These are phyloP conservation scores for Drosophila antonietae DNA, from an alignment of 2,888 invertebrate genomes.

Conservation along the genomic window DNA sequence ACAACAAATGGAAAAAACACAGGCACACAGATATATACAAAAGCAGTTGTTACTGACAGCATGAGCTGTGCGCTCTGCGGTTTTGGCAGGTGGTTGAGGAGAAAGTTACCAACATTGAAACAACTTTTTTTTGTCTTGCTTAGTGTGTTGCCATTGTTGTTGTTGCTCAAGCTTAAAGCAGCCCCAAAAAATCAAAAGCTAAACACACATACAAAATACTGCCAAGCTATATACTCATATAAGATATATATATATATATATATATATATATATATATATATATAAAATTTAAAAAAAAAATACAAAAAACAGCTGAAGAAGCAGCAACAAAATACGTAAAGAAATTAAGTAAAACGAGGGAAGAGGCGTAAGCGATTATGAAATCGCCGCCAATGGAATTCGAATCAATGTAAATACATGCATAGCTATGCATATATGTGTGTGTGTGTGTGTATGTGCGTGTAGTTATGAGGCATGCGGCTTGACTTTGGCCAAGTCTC, in stretches of 20 bases:
- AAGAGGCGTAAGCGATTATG: slow-evolving; percentile 65
- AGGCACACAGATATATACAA: slow-evolving; percentile 1
- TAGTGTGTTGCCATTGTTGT: slow-evolving; percentile 49
- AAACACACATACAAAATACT: slow-evolving; percentile 51
- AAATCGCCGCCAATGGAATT: slow-evolving; percentile 77
- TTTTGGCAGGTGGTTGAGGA: slow-evolving; percentile 75
- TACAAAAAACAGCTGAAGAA: slow-evolving; percentile 39
- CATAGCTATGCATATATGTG: neutral
- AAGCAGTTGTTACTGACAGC: slow-evolving; percentile 25
- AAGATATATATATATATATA: neutral
- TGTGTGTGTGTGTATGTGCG: slow-evolving; percentile 9
- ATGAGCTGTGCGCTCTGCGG: slow-evolving; percentile 47
- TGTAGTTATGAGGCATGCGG: slow-evolving; percentile 42
- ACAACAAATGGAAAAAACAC: slow-evolving; percentile 44
- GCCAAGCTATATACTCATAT: slow-evolving; percentile 48
- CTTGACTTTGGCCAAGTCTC: slow-evolving; percentile 59
- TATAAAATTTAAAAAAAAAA: slow-evolving; percentile 32
- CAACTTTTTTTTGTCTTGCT: slow-evolving; percentile 58
- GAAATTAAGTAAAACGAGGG: slow-evolving; percentile 58
- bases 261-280: neutral
- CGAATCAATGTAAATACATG: slow-evolving; percentile 69
- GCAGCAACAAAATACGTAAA: slow-evolving; percentile 44
- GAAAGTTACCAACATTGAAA: slow-evolving; percentile 78
- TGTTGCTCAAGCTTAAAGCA: slow-evolving; percentile 48
- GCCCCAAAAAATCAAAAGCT: slow-evolving; percentile 48